Conservation (phyloP, 53 echinoderm and acorn worm genomes). For the Stichopus horrens region DNA sequence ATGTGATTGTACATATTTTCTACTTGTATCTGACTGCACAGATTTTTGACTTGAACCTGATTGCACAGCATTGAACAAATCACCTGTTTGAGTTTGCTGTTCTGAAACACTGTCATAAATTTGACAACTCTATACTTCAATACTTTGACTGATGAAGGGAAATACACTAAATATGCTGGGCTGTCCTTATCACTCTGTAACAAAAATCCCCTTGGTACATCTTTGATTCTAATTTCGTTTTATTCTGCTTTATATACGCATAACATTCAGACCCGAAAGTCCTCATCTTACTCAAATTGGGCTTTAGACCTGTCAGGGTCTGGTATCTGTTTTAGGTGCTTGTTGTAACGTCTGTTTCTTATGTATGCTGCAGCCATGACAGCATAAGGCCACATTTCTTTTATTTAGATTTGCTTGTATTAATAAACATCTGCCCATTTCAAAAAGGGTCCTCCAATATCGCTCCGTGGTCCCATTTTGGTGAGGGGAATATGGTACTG, state of each 20-base stretch:
- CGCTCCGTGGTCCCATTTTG: constrained; percentile 50
- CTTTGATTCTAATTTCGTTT: not conserved
- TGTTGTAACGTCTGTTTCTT: constrained; percentile 6
- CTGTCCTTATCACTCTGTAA: not conserved
- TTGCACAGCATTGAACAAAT: not conserved
- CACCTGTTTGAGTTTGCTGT: constrained; percentile 21
- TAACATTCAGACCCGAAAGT: constrained; percentile 5
- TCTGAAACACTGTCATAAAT: not conserved
- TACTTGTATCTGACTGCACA: too few relatives aligned
- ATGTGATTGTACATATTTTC: too few relatives aligned
- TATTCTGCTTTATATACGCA: constrained; percentile 6
- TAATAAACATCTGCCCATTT: constrained; percentile 41
- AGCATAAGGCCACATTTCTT: not conserved
- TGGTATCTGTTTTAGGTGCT: not conserved
- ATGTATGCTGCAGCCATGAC: not conserved
- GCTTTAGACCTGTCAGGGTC: not conserved
- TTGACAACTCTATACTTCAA: not conserved
- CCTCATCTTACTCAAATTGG: not conserved
- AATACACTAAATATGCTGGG: not conserved
- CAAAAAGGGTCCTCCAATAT: constrained; percentile 32
- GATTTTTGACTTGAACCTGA: too few relatives aligned
- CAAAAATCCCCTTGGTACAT: not conserved
- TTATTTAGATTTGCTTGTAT: not conserved
- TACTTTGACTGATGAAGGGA: not conserved
- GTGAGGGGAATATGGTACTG: constrained; percentile 37